Evolutionary conservation across 2,113 vertebrate species (phyloP).

Genomic region (Falcunculus frontatus): DNA sequence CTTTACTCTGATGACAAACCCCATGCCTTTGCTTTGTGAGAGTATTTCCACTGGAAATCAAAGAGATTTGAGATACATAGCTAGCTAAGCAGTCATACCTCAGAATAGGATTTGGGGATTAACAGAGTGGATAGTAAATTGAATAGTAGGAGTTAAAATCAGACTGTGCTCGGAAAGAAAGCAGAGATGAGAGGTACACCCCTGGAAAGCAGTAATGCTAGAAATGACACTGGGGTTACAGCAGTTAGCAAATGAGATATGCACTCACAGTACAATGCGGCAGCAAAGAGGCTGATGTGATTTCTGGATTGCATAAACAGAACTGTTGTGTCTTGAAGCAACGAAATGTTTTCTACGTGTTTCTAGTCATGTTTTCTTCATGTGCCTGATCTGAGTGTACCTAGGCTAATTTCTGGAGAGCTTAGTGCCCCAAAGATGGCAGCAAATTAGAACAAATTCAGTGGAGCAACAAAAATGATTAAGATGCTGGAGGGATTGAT

Average conservation of each 20-base stretch:
- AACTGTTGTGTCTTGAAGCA: neutral
- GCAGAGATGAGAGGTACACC: constrained; percentile 26
- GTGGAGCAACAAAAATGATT: constrained; percentile 55
- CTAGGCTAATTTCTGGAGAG: constrained; percentile 11
- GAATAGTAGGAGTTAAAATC: constrained; percentile 61
- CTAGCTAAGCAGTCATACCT: constrained; percentile 61
- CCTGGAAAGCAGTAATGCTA: constrained; percentile 32
- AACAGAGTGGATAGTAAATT: constrained; percentile 53
- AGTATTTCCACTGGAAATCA: constrained; percentile 46
- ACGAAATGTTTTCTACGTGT: neutral
- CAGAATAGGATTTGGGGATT: constrained; percentile 62
- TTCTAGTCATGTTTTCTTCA: neutral
- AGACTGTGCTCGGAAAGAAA: neutral
- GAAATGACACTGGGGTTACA: neutral
- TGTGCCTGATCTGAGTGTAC: neutral
- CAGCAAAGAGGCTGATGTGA: neutral
- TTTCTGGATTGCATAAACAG: neutral
- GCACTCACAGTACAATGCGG: neutral
- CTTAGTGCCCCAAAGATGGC: constrained; percentile 36
- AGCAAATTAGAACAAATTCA: constrained; percentile 62
- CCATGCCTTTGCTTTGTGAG: neutral
- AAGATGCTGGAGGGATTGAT: constrained; percentile 58
- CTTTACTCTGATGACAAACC: neutral
- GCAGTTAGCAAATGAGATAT: neutral
- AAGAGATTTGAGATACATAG: constrained; percentile 54